phyloP scores from a whole-genome alignment of 2,113 vertebrate genomes.

The Daboia siamensis region DNA sequence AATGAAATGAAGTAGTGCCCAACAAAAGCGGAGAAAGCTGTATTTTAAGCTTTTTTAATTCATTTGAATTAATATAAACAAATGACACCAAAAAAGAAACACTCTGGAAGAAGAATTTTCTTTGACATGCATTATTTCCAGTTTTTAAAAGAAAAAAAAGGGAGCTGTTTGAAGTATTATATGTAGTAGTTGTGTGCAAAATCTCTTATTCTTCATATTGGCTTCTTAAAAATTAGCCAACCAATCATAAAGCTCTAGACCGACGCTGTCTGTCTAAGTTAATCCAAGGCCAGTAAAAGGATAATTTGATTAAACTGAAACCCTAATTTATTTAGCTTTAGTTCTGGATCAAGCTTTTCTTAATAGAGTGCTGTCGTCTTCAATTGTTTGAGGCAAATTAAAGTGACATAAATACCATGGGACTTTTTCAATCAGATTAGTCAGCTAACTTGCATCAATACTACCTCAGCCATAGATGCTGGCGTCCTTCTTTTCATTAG shows the following conservation, averaged over 20 bases:
- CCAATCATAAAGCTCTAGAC: constrained; percentile 71
- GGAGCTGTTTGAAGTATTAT: constrained; percentile 59
- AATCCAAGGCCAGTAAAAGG: constrained; percentile 77
- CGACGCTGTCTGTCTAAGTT: constrained; percentile 70
- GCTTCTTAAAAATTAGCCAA: constrained; percentile 61
- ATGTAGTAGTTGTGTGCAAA: constrained; percentile 63
- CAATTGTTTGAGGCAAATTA: constrained; percentile 84
- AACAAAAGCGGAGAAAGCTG: constrained; percentile 31
- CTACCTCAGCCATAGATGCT: constrained; percentile 77
- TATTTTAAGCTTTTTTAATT: constrained; percentile 36
- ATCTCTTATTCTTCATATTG: constrained; percentile 66
- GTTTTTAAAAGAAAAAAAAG: constrained; percentile 44
- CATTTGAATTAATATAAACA: constrained; percentile 26
- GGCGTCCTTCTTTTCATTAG: constrained; percentile 77
- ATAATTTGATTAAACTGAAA: constrained; percentile 86
- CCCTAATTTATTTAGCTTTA: constrained; percentile 91
- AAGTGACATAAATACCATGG: constrained; percentile 89
- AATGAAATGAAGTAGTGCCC: constrained; percentile 23
- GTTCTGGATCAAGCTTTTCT: constrained; percentile 84
- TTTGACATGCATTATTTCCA: constrained; percentile 59
- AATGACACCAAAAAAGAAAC: constrained; percentile 37
- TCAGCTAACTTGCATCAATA: constrained; percentile 78
- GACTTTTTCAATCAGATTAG: constrained; percentile 86
- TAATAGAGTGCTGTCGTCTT: constrained; percentile 82
- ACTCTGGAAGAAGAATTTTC: constrained; percentile 36